These are phyloP conservation scores for Pocillopora grandis DNA, from an alignment of 92 coral and sea anemone species.

Conservation along the genomic window DNA sequence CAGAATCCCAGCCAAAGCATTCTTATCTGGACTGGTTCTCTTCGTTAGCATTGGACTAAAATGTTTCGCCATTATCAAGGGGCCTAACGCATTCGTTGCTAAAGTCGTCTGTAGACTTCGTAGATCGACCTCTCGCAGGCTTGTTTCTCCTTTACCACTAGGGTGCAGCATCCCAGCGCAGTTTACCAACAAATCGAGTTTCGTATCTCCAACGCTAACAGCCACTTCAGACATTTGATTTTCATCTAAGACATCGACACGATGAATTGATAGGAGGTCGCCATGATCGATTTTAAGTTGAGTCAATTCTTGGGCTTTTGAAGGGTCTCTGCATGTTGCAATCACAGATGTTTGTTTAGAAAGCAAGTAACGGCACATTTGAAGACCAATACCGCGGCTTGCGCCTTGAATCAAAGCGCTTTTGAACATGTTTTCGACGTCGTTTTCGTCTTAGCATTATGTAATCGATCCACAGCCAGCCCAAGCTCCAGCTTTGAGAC, in stretches of 20 bases:
- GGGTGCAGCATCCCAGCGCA: constrained; percentile 73
- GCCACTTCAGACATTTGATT: constrained; percentile 47
- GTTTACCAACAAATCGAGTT: constrained; percentile 64
- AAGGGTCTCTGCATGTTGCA: constrained; percentile 71
- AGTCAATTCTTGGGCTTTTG: constrained; percentile 37
- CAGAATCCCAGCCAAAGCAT: constrained; percentile 47
- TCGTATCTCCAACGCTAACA: constrained; percentile 29
- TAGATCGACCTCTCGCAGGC: constrained; percentile 54
- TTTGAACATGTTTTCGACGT: not conserved
- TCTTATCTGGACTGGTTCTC: constrained; percentile 26
- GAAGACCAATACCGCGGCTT: constrained; percentile 71
- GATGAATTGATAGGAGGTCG: constrained; percentile 28
- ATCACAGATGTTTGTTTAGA: constrained; percentile 39
- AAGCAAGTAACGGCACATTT: constrained; percentile 63
- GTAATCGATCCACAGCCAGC: not conserved
- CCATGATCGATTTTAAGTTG: constrained; percentile 43
- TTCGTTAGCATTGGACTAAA: constrained; percentile 53
- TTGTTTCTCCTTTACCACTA: constrained; percentile 65
- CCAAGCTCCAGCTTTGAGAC: too few relatives aligned
- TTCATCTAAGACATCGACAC: constrained; percentile 57
- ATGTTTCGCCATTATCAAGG: constrained; percentile 61
- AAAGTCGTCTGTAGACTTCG: constrained; percentile 36
- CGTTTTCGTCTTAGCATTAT: not conserved
- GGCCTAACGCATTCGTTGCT: constrained; percentile 55
- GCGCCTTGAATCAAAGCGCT: constrained; percentile 69